Evolutionary conservation across 2,888 invertebrate species (phyloP), one percentile per base, ranked within the genome.

Genomic region (Drosophila gaucha): DNA sequence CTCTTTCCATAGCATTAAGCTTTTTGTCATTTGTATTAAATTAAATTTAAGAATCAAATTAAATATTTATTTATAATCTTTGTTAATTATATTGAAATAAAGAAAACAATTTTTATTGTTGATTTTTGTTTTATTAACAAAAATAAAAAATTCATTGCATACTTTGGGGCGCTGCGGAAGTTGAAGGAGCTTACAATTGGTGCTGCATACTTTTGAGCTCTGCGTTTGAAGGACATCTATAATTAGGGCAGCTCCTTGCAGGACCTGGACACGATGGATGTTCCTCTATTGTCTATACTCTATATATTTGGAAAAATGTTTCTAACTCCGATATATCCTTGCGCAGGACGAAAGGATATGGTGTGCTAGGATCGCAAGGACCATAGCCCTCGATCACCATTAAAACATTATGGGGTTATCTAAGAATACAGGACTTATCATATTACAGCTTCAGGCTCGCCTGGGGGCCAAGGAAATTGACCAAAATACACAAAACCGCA

Each of bases 321-420:
- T 39, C 22, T 39, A 39, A 22, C 22, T 39, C 12, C 8, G 0
- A 3, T n/a, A 14, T 5, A 14, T 22, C 39, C 39, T 39, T 39
- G n/a, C 22, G 22, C 39, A 39, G 39, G 39, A 39, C 39, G 22
- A 39, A 39, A 39, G 22, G 22, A 39, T 8, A 22, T n/a, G 2
- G n/a, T 39, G 22, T n/a, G n/a, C 9, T 22, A 22, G 22, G 8
- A 6, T 1, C 6, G 12, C 6, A 20, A 9, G 22, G 22, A 22
- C 9, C 22, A n/a, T n/a, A n/a, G n/a, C 2, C 1, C 9, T 22
- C 8, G n/a, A 39, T 2, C 8, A 1, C n/a, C 22, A 39, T 39
- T 9, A 39, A 22, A 22, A 39, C 0, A 22, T 8, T 22, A 18
- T 44, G 4, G 28, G 18, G 26, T 44, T 12, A 12, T 44, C 43